These are phyloP conservation scores for Brachyptera risi DNA, from an alignment of 2,888 invertebrate species.

Conservation along the genomic window DNA sequence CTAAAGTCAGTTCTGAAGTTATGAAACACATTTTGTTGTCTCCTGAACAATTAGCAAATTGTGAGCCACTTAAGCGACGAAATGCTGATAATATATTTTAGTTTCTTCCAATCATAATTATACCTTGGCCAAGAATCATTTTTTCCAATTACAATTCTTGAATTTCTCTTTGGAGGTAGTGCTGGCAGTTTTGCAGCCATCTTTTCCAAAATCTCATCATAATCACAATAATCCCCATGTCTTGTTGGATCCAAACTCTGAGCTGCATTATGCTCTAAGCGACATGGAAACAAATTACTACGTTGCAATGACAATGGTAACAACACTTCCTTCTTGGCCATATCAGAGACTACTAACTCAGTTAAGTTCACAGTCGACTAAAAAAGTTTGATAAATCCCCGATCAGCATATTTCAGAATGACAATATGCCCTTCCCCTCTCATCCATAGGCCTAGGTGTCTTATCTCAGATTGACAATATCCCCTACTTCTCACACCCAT, in stretches of 20 bases:
- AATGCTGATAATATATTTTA: too few relatives aligned
- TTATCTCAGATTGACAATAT: not conserved
- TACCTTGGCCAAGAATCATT: too few relatives aligned
- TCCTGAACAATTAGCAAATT: too few relatives aligned
- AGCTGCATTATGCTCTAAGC: conserved; percentile 29
- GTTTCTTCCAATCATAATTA: too few relatives aligned
- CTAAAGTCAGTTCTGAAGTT: too few relatives aligned
- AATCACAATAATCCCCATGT: not conserved
- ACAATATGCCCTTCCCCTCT: not conserved
- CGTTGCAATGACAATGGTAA: conserved; percentile 40
- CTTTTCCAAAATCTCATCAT: conserved; percentile 11
- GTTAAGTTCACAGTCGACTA: not conserved
- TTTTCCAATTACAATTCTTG: conserved; percentile 3
- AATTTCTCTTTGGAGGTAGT: conserved; percentile 10
- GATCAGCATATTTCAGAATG: not conserved
- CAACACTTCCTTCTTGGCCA: conserved; percentile 29
- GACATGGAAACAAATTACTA: conserved; percentile 42
- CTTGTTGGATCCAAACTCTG: not conserved
- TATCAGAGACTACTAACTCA: not conserved
- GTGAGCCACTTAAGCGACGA: too few relatives aligned
- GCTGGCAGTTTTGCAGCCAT: not conserved
- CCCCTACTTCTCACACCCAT: too few relatives aligned
- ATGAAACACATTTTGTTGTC: too few relatives aligned
- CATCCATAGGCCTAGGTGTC: not conserved
- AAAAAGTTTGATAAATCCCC: not conserved